Conservation (phyloP, 1,140 invertebrate genomes). For the Cydia fagiglandana region DNA sequence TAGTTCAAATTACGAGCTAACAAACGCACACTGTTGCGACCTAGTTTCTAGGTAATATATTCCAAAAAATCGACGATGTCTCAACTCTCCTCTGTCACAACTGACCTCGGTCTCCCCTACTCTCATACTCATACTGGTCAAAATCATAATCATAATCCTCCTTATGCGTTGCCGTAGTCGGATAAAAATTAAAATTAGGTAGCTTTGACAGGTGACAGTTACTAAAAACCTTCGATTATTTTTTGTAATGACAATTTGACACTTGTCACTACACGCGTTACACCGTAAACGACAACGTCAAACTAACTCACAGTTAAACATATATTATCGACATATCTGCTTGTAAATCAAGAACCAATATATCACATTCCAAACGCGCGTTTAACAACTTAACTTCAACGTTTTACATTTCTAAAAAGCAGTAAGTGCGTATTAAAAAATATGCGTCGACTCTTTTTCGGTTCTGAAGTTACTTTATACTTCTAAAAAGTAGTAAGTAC, state of each 20-base stretch:
- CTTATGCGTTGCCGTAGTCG: no score
- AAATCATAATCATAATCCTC: no score
- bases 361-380: neutral
- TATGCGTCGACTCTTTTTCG: neutral
- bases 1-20: no score
- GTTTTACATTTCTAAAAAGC: neutral
- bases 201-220: neutral
- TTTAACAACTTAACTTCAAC: neutral
- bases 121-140: no score
- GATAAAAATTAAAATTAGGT: no score
- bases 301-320: neutral
- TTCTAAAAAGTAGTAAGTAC: neutral
- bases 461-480: neutral
- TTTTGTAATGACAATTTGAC: neutral
- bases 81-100: no score
- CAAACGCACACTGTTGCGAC: no score
- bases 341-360: slow-evolving; percentile 1
- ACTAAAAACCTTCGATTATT: neutral
- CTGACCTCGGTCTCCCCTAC: no score
- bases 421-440: neutral
- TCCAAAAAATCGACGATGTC: no score
- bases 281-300: neutral
- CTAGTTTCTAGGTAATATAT: no score
- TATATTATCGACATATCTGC: neutral
- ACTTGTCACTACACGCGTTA: neutral